Base-by-base conservation (phyloP, 1,140 invertebrate species). In the Nasonia vitripennis region DNA sequence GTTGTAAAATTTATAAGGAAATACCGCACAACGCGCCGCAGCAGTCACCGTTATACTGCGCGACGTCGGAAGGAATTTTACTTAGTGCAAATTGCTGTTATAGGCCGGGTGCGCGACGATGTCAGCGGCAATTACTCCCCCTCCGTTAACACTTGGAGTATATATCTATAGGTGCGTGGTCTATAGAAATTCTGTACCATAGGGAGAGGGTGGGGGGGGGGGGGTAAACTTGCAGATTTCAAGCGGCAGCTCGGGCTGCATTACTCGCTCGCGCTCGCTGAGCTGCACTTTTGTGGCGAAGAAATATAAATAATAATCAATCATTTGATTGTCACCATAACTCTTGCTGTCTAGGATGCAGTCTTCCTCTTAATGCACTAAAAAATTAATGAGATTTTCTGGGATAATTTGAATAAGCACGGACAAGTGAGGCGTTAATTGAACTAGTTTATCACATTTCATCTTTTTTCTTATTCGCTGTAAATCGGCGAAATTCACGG, bases 1-100 rank as follows among this genome's bases (percentile, higher is more conserved):
- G 27, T n/a, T 79, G 20, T 41, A 68, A 79, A 79, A 79, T 81
- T 12, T 48, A 81, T 48, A 31, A 48, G 34, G 10, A 45, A 71
- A 71, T 67, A 48, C 10, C 14, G 34, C 34, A 31, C 68, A 48
- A 34, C 23, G 20, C 45, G 62, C 12, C 4, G n/a, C 37, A 48
- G 37, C 55, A 62, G 20, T 5, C 55, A n/a, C 55, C 20, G 14
- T n/a, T 62, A 62, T 62, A 62, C 55, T 62, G 6, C 55, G 55
- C 20, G 6, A n/a, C 37, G 37, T 81, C 10, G 23, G 48, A 23
- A 71, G n/a, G 17, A 70, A 81, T 81, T 81, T 71, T 71, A 81
- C 55, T 11, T 79, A 68, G 37, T 10, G 34, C n/a, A 27, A 27
- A 78, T 55, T 62, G 27, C 55, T 55, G 27, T 62, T 62, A 62